These are phyloP conservation scores for Papilio xuthus DNA, from an alignment of 1,140 invertebrate genomes.

Conservation along the genomic window DNA sequence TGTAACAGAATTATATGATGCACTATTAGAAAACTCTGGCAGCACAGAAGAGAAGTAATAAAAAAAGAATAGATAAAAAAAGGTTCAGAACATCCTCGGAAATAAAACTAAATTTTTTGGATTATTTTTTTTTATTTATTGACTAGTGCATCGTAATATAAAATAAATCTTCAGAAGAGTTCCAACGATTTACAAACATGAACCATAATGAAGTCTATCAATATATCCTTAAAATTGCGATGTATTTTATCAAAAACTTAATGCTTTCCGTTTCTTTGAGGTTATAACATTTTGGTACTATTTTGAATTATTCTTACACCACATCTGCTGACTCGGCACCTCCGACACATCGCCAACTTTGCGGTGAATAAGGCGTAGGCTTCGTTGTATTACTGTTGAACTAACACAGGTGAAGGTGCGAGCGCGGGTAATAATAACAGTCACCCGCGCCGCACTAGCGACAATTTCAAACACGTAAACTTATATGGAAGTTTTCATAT, in stretches of 20 bases:
- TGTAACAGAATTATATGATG: conserved; percentile 49
- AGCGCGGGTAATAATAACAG: too few relatives aligned
- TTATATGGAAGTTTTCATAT: too few relatives aligned
- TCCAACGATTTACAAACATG: background rate
- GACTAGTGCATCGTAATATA: conserved; percentile 6
- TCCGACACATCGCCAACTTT: too few relatives aligned
- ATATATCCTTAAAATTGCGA: background rate
- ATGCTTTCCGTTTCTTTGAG: background rate
- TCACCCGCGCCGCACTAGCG: too few relatives aligned
- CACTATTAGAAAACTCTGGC: conserved; percentile 18
- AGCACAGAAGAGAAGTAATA: conserved; percentile 41
- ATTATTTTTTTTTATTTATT: background rate
- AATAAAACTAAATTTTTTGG: conserved; percentile 1
- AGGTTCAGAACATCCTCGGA: background rate
- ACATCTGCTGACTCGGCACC: background rate
- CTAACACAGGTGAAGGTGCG: too few relatives aligned
- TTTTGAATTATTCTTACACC: background rate
- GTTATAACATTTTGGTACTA: background rate
- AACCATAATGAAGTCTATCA: background rate
- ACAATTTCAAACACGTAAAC: too few relatives aligned
- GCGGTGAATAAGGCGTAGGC: too few relatives aligned
- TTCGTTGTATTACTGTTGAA: too few relatives aligned
- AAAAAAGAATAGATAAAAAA: background rate
- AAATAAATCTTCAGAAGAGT: conserved; percentile 15
- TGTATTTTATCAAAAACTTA: background rate